Evolutionary conservation across 2,888 invertebrate species (phyloP).

Genomic region (Drosophila incognita): DNA sequence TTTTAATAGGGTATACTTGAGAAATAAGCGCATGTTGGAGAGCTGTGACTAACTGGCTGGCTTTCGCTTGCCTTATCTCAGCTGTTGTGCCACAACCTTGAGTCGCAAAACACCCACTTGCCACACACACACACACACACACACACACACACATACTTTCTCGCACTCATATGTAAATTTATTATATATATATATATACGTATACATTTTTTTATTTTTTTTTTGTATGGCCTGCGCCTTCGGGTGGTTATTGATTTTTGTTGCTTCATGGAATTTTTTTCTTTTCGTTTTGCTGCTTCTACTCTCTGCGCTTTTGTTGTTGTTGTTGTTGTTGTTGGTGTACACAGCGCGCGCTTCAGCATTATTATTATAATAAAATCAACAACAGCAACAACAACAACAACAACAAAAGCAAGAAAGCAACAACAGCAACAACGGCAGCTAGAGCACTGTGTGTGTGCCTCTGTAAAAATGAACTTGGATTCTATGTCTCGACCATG

Average conservation of each 20-base stretch:
- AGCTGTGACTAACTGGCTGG: constrained; percentile 42
- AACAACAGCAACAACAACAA: constrained; percentile 45
- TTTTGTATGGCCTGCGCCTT: constrained; percentile 48
- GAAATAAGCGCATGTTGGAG: not conserved
- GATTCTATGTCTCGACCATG: constrained; percentile 54
- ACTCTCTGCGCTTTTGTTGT: constrained; percentile 2
- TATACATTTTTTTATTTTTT: not conserved
- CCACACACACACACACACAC: constrained; percentile 20
- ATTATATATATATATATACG: not conserved
- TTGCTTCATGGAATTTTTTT: constrained; percentile 33
- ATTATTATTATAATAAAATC: constrained; percentile 79
- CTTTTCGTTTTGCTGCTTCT: constrained; percentile 14
- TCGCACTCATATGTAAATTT: constrained; percentile 10
- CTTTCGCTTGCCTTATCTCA: constrained; percentile 43
- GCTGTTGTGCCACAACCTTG: constrained; percentile 63
- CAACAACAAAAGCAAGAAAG: not conserved
- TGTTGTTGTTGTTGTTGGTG: constrained; percentile 21
- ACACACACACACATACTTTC: constrained; percentile 8
- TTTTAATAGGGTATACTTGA: not conserved
- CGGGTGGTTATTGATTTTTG: constrained; percentile 77
- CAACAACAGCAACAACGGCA: constrained; percentile 2
- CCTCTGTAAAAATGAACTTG: constrained; percentile 57
- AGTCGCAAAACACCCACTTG: constrained; percentile 39
- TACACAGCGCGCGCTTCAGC: constrained; percentile 39
- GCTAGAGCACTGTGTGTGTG: not conserved